Evolutionary conservation across 2,113 vertebrate species (phyloP).

Genomic region (Serinus canaria): DNA sequence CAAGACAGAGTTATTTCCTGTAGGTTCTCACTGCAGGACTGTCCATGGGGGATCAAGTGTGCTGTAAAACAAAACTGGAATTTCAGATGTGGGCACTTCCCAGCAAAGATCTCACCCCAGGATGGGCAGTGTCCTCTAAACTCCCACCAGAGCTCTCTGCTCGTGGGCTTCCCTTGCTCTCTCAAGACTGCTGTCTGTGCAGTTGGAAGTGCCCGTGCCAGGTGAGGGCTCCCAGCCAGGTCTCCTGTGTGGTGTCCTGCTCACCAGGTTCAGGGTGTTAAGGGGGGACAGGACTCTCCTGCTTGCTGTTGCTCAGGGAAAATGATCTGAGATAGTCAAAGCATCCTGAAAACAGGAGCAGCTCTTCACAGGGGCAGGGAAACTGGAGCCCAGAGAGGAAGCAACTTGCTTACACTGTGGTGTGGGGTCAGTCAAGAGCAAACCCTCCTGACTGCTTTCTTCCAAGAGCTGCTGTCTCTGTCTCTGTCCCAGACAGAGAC

Average conservation of each 20-base stretch:
- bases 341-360: not conserved
- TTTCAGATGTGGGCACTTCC: not conserved
- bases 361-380: not conserved
- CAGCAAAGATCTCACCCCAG: not conserved
- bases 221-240: not conserved
- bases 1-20: not conserved
- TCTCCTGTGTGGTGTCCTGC: fast-evolving
- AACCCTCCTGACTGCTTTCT: not conserved
- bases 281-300: not conserved
- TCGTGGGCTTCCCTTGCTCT: not conserved
- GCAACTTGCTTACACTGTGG: not conserved
- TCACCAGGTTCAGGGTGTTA: fast-evolving
- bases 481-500: not conserved
- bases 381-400: not conserved
- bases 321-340: not conserved
- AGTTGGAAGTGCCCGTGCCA: not conserved
- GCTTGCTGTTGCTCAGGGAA: not conserved
- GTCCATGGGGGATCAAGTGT: not conserved
- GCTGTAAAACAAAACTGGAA: not conserved
- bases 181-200: not conserved
- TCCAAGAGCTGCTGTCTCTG: not conserved
- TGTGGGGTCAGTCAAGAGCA: not conserved
- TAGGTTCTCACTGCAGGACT: not conserved
- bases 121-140: not conserved
- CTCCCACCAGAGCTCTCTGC: not conserved